Evolutionary conservation across 2,797 vertebrate genomes (phyloP).

Genomic region (Mus minutoides): DNA sequence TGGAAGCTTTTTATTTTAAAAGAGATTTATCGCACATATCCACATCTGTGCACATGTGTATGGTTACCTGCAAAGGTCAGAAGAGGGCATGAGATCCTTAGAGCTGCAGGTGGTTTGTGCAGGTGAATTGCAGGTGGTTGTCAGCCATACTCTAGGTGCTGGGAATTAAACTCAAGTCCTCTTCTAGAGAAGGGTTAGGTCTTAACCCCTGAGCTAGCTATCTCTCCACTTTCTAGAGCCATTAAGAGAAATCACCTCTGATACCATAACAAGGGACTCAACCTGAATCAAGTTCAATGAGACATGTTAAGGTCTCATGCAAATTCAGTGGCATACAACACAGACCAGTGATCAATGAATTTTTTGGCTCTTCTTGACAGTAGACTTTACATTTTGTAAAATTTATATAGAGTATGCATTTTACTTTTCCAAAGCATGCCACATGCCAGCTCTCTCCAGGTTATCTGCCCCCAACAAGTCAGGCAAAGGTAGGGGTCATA

Average conservation of each 20-base stretch:
- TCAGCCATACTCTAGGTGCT: neutral
- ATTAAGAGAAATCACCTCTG: neutral
- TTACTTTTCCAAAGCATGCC: constrained; percentile 39
- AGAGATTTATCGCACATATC: neutral
- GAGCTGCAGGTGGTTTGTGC: too few relatives aligned
- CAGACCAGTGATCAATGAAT: neutral
- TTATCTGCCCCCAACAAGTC: neutral
- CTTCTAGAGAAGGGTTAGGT: neutral
- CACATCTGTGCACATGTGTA: neutral
- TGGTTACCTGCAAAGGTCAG: neutral
- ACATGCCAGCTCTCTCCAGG: neutral
- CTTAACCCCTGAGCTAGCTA: neutral
- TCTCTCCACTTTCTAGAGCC: neutral
- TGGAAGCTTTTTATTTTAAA: constrained; percentile 10
- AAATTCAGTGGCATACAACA: neutral
- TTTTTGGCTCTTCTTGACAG: neutral
- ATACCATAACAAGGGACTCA: constrained; percentile 37
- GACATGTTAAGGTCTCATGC: neutral
- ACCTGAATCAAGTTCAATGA: constrained; percentile 24
- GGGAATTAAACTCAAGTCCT: neutral
- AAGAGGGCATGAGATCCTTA: neutral
- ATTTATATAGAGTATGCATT: neutral
- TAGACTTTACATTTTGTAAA: neutral
- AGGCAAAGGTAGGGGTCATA: neutral
- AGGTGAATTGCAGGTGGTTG: neutral